A percentile compares a stretch with the other conserved stretches of the same genome.
Evolutionary conservation across 1,140 invertebrate genomes (phyloP).

Genomic region (Pteromalus puparum): DNA sequence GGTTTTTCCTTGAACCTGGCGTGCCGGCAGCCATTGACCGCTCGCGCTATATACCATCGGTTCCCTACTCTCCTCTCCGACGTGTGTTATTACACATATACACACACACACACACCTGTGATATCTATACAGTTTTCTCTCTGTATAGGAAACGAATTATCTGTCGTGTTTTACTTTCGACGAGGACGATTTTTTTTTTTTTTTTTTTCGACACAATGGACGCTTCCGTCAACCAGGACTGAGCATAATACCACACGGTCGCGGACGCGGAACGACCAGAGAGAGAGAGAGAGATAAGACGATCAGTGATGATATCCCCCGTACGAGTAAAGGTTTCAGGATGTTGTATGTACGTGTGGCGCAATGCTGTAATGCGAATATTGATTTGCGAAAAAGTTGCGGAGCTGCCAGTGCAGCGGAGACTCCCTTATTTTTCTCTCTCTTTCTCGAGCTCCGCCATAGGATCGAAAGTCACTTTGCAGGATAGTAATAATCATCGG

Average conservation of each 20-base stretch:
- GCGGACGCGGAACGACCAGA: conserved; percentile 20
- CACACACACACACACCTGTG: not conserved
- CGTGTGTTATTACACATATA: not conserved
- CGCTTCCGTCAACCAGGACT: not conserved
- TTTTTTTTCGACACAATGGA: not conserved
- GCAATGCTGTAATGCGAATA: not conserved
- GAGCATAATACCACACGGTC: not conserved
- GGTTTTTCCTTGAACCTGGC: conserved; percentile 54
- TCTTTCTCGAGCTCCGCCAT: no score
- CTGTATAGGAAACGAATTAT: no score
- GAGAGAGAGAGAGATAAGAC: not conserved
- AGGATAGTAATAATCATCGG: no score
- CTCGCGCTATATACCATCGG: not conserved
- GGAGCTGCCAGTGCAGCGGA: not conserved
- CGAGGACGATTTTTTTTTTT: not conserved
- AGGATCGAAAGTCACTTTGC: no score
- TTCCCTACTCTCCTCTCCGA: not conserved
- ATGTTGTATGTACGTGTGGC: not conserved
- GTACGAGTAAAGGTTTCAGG: no score
- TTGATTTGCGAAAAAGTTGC: not conserved
- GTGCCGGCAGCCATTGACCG: conserved; percentile 51
- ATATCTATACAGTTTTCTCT: not conserved
- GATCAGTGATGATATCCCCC: not conserved
- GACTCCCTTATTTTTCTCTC: not conserved
- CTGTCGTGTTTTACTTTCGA: conserved; percentile 34